Evolutionary conservation across 1,140 invertebrate species (phyloP), one percentile per base, ranked within the genome.

Genomic region (Campoletis sonorensis): DNA sequence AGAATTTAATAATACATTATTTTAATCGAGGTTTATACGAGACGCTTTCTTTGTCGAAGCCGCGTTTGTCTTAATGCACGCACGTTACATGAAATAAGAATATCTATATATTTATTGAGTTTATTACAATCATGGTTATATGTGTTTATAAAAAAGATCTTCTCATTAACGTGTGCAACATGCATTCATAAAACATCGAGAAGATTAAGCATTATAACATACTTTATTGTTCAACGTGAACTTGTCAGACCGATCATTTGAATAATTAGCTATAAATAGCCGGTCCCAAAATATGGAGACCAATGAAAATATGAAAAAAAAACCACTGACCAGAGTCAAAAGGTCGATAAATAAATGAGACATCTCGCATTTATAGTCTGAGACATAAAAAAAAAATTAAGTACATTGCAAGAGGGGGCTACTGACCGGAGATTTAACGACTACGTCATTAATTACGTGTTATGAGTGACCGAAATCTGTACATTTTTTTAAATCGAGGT

Each of bases 141-240:
- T 18, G 51, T 54, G n/a, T n/a, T n/a, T 54, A n/a, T 71, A 15
- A 33, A 30, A 15, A 37, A 16, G 68, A 16, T n/a, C n/a, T 18
- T 37, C 68, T 71, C 68, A 71, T 71, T 71, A 71, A 15, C 68
- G 68, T 30, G 33, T n/a, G 51, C 51, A 54, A n/a, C 7, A 33
- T 71, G 68, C 68, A 37, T 37, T 37, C n/a, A 37, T 13, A 33
- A 71, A 33, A n/a, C 68, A 7, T 27, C 7, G 16, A 30, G 68
- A 33, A 33, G 68, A 70, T 70, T 30, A 18, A 70, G 67, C 30
- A 30, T 33, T 40, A 71, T 33, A n/a, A 37, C 18, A 18, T n/a
- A 30, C 68, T 71, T 27, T 40, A 40, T 71, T 40, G 11, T 18
- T 71, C 40, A n/a, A 27, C 13, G 23, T 8, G 27, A 0, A 71